These are phyloP conservation scores for Salvelinus namaycush DNA, from an alignment of 2,113 vertebrate genomes.

Conservation along the genomic window DNA sequence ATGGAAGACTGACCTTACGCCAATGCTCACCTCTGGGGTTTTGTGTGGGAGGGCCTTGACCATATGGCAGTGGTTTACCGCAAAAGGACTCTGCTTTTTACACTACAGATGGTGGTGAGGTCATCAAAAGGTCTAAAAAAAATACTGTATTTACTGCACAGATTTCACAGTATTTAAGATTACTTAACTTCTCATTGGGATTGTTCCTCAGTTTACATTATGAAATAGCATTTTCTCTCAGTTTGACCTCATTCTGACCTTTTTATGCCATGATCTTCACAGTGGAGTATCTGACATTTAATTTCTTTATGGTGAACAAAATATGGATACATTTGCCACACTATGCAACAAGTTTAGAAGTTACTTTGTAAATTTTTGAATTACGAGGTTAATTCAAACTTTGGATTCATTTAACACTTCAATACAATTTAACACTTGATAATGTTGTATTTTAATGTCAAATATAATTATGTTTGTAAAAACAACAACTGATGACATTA, in stretches of 20 bases:
- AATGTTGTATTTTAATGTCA: neutral
- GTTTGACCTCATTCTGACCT: too few relatives aligned
- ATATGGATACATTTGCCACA: neutral
- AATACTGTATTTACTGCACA: neutral
- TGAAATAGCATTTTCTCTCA: too few relatives aligned
- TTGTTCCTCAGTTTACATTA: too few relatives aligned
- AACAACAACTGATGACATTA: neutral
- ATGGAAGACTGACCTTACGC: slow-evolving; percentile 28
- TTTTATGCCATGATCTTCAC: too few relatives aligned
- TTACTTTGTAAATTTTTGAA: neutral
- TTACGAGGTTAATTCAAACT: neutral
- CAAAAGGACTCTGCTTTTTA: neutral
- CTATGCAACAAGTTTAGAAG: neutral
- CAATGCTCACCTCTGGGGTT: slow-evolving; percentile 27
- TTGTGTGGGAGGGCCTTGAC: slow-evolving; percentile 15
- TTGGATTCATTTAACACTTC: neutral
- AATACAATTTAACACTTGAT: neutral
- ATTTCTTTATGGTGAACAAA: too few relatives aligned
- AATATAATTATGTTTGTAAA: neutral
- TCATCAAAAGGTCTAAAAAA: neutral
- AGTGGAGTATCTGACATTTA: too few relatives aligned
- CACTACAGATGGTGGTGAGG: neutral
- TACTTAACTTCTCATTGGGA: too few relatives aligned
- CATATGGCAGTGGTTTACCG: slow-evolving; percentile 15
- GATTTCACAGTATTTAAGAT: too few relatives aligned